A percentile compares a stretch with the other conserved stretches of the same genome.
These are phyloP conservation scores for Oreochromis mossambicus DNA, from an alignment of 2,797 vertebrate species.

Conservation along the genomic window DNA sequence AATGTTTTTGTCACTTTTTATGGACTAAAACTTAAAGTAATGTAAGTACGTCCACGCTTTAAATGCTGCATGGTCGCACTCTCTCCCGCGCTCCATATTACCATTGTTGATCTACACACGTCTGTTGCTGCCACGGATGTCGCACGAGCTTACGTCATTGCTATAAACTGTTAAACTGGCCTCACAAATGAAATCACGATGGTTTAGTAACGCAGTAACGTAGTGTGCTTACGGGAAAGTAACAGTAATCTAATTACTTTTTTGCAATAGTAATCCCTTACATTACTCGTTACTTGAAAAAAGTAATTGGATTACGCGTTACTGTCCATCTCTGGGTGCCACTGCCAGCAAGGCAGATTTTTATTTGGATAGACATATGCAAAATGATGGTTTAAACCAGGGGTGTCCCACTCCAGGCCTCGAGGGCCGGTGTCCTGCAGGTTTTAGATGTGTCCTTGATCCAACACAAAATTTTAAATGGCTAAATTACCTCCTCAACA, in stretches of 20 bases:
- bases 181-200: too few species aligned
- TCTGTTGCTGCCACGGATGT: too few species aligned
- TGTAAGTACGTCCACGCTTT: not conserved
- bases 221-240: too few species aligned
- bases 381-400: not conserved
- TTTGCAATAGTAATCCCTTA: too few species aligned
- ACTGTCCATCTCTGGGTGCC: not conserved
- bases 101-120: too few species aligned
- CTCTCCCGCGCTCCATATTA: too few species aligned
- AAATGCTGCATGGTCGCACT: too few species aligned
- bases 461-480: rapidly evolving
- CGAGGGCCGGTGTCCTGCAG: not conserved
- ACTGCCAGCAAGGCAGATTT: not conserved
- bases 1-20: not conserved
- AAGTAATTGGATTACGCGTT: rapidly evolving
- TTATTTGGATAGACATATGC: not conserved
- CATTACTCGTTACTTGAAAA: too few species aligned
- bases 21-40: not conserved
- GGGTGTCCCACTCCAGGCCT: not conserved
- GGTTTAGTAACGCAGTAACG: too few species aligned
- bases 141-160: too few species aligned
- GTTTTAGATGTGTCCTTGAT: not conserved
- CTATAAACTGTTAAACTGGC: too few species aligned
- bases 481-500: not conserved
- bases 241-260: too few species aligned